Conservation (phyloP, 2,797 vertebrate genomes). For the Pangasius larnaudii region DNA sequence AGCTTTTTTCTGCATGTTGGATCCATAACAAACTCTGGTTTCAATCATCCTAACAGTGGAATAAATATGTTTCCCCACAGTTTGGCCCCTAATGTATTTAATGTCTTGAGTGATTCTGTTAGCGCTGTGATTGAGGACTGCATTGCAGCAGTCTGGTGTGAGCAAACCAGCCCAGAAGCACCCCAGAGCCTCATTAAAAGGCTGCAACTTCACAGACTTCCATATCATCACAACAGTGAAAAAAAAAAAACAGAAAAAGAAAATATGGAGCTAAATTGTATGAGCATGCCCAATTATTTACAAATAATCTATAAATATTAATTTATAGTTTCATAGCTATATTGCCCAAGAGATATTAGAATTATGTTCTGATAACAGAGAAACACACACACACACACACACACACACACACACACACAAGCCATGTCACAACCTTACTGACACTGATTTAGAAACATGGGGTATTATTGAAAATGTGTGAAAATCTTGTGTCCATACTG, state of each 20-base stretch:
- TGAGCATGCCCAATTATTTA: not conserved
- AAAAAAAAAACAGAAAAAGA: not conserved
- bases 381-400: not conserved
- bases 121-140: constrained; percentile 79
- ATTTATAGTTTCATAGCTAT: not conserved
- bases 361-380: not conserved
- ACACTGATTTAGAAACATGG: not conserved
- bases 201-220: constrained; percentile 11
- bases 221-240: not conserved
- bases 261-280: not conserved
- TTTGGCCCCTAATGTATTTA: constrained; percentile 91
- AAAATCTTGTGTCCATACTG: not conserved
- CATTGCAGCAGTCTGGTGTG: constrained; percentile 22
- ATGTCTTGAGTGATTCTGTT: constrained; percentile 89
- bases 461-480: not conserved
- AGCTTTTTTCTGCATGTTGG: constrained; percentile 66
- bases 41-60: constrained; percentile 90
- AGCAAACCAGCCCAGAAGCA: constrained; percentile 17
- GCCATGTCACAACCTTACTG: not conserved
- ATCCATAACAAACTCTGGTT: constrained; percentile 88
- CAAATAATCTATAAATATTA: not conserved
- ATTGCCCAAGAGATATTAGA: not conserved
- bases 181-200: not conserved
- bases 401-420: not conserved
- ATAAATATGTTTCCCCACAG: constrained; percentile 86